These are phyloP conservation scores for Alces alces DNA, from an alignment of 2,113 vertebrate species.

Conservation along the genomic window DNA sequence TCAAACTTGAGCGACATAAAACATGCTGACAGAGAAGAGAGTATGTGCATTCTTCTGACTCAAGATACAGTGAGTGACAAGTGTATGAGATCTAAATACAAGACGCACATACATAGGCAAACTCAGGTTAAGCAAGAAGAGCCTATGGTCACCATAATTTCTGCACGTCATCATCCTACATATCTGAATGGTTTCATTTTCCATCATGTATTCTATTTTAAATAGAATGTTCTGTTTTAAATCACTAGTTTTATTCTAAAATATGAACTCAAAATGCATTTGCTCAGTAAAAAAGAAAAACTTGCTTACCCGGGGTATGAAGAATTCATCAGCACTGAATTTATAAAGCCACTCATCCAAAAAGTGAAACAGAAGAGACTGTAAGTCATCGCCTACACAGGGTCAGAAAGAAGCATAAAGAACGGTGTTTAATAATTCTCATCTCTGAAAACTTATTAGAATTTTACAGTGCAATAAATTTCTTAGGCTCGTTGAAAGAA, in stretches of 20 bases:
- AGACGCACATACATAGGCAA: background rate
- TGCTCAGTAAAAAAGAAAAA: constrained; percentile 22
- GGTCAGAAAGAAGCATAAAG: constrained; percentile 35
- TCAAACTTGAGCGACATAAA: constrained; percentile 7
- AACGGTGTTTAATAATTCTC: background rate
- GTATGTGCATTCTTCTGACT: background rate
- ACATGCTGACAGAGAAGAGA: background rate
- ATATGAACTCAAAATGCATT: constrained; percentile 7
- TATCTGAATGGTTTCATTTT: background rate
- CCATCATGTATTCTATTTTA: background rate
- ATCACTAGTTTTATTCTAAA: constrained; percentile 27
- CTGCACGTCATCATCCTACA: background rate
- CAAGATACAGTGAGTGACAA: background rate
- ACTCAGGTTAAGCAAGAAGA: background rate
- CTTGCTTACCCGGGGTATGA: constrained; percentile 91
- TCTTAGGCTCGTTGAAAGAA: constrained; percentile 6
- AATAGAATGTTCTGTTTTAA: background rate
- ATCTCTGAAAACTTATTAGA: background rate
- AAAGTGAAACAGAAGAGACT: constrained; percentile 96
- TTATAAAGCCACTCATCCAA: constrained; percentile 97
- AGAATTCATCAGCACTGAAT: constrained; percentile 93
- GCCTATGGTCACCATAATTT: background rate
- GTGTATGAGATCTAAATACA: background rate
- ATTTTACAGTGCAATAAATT: background rate
- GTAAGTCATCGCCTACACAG: constrained; percentile 89